phyloP scores from a whole-genome alignment of 2,113 vertebrate species.

The Hippocampus mohnikei region DNA sequence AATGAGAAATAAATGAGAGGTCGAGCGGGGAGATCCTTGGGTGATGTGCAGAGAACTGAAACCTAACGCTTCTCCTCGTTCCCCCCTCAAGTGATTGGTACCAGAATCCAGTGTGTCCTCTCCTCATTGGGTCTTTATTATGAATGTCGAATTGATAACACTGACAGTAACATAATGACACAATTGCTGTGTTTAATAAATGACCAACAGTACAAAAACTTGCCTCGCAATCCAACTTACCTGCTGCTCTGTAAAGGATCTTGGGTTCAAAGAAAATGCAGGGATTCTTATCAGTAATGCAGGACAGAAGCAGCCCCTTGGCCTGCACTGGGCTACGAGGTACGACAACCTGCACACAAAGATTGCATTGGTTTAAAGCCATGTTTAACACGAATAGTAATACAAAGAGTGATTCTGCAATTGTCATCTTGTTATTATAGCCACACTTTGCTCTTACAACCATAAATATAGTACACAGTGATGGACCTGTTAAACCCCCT shows the following conservation, averaged over 20 bases:
- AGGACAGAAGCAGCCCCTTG: conserved; percentile 91
- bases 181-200: background rate
- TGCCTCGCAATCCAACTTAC: conserved; percentile 66
- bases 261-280: conserved; percentile 99
- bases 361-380: background rate
- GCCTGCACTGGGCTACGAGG: conserved; percentile 93
- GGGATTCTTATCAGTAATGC: conserved; percentile 92
- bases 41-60: too few species aligned
- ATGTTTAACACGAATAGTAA: background rate
- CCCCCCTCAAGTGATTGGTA: too few species aligned
- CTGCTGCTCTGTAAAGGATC: conserved; percentile 98
- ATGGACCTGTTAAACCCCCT: background rate
- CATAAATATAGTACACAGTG: background rate
- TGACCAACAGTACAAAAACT: background rate
- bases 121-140: too few species aligned
- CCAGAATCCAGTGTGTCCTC: too few species aligned
- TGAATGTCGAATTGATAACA: too few species aligned
- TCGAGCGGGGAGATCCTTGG: too few species aligned
- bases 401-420: background rate
- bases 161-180: too few species aligned
- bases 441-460: background rate
- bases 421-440: background rate
- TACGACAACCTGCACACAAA: conserved; percentile 81
- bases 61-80: too few species aligned
- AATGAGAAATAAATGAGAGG: too few species aligned